These are phyloP conservation scores for Eupithecia abbreviata DNA, from an alignment of 2,888 invertebrate species.

Conservation along the genomic window DNA sequence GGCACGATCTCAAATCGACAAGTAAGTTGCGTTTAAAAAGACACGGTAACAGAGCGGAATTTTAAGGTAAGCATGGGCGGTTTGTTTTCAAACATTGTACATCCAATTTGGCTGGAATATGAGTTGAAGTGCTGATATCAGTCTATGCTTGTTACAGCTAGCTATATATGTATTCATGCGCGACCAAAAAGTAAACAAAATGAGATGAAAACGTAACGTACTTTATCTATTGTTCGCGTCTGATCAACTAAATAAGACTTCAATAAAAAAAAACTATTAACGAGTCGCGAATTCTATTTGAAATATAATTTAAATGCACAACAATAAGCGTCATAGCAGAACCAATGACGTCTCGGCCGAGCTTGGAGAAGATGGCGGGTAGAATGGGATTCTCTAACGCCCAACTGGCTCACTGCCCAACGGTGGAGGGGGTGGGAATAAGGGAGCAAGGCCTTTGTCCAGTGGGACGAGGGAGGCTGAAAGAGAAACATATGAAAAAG, in stretches of 20 bases:
- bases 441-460: conserved; percentile 4
- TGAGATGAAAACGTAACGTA: background rate
- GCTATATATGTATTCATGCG: background rate
- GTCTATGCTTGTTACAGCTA: background rate
- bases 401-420: background rate
- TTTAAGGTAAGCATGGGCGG: too few relatives aligned
- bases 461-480: background rate
- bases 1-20: too few relatives aligned
- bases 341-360: conserved; percentile 1
- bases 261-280: background rate
- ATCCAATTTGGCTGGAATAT: too few relatives aligned
- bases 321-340: conserved; percentile 2
- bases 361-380: background rate
- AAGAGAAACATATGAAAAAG: background rate
- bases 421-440: background rate
- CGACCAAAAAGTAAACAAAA: background rate
- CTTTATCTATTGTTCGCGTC: background rate
- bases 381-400: background rate
- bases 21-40: too few relatives aligned
- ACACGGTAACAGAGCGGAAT: too few relatives aligned
- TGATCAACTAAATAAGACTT: background rate
- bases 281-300: background rate
- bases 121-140: too few relatives aligned
- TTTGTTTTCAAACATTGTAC: too few relatives aligned
- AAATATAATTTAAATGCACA: conserved; percentile 1